Base-by-base conservation (phyloP, 2,888 invertebrate genomes). In the Drosophila imparisetae region DNA sequence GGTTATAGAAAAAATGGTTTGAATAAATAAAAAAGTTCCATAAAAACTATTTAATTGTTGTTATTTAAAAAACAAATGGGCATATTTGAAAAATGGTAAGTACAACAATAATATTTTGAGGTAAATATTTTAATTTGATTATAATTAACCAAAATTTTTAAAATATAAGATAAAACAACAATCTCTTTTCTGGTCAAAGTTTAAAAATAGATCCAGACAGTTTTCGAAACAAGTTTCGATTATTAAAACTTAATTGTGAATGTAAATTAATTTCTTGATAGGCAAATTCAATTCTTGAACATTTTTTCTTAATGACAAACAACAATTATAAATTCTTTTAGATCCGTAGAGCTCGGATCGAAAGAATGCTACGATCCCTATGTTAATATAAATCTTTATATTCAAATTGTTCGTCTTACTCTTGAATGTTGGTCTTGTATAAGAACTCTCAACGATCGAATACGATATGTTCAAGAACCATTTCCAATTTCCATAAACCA, bases 1-100 rank as follows among this genome's bases (percentile, higher is more conserved):
- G 85, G 82, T 78, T 77, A 82, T 77, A 72, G 78, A 82, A 75
- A 80, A 74, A 78, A 75, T 65, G 75, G 72, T 81, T 85, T 82
- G 66, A 77, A 79, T 79, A 84, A 87, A 84, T 85, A 82, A 70
- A 78, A 42, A 70, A 34, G n/a, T 29, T 57, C n/a, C 29, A 57
- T 2, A 42, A 30, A 57, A 42, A 4, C 15, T 29, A 8, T 21
- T 18, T 4, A 18, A 54, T 13, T 57, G 15, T 21, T 27, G 3
- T 40, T 40, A 15, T 21, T 40, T 6, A 2, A 21, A n/a, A 53
- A 54, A 27, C 3, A 52, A 29, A 10, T 5, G 0, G 15, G 10
- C n/a, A n/a, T n/a, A 11, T 18, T n/a, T 18, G 6, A 2, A 24
- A 30, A 29, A 10, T 11, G 57, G 36, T 54, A 38, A 40, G 57